These are phyloP conservation scores for Amiota communis DNA, from an alignment of 2,888 invertebrate species.

Conservation along the genomic window DNA sequence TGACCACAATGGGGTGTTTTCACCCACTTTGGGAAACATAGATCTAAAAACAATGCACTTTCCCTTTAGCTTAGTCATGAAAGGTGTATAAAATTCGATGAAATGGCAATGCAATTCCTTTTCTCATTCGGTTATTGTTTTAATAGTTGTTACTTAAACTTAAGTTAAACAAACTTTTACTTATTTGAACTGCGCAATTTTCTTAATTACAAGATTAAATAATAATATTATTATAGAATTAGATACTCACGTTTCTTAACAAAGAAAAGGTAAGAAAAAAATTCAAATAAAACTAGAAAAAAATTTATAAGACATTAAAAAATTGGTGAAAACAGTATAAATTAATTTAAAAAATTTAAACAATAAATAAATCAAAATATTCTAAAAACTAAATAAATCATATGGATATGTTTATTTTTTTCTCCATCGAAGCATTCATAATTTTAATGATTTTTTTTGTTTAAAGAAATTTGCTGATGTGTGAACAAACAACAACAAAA, in stretches of 20 bases:
- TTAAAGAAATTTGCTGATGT: constrained; percentile 3
- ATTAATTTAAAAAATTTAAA: constrained; percentile 13
- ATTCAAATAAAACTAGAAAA: not conserved
- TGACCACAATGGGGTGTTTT: too few species aligned
- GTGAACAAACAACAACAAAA: constrained; percentile 10
- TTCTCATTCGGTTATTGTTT: not conserved
- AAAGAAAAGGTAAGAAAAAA: too few species aligned
- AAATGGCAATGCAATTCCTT: not conserved
- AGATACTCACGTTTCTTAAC: constrained; percentile 12
- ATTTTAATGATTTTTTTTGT: too few species aligned
- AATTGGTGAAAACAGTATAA: not conserved
- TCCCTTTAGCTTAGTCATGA: too few species aligned
- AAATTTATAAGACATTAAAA: constrained; percentile 25
- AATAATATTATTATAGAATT: not conserved
- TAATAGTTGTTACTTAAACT: not conserved
- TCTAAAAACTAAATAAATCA: too few species aligned
- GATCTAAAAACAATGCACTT: not conserved
- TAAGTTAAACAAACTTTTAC: constrained; percentile 2
- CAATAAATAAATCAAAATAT: too few species aligned
- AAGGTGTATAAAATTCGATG: too few species aligned
- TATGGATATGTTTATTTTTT: too few species aligned
- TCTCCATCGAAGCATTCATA: too few species aligned
- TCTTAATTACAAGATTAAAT: constrained; percentile 21
- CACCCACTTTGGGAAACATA: too few species aligned
- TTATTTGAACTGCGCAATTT: constrained; percentile 16